A percentile compares a stretch with the other conserved stretches of the same genome.
Conservation (phyloP, 2,797 vertebrate genomes). For the Paedocypris micromegethes region DNA sequence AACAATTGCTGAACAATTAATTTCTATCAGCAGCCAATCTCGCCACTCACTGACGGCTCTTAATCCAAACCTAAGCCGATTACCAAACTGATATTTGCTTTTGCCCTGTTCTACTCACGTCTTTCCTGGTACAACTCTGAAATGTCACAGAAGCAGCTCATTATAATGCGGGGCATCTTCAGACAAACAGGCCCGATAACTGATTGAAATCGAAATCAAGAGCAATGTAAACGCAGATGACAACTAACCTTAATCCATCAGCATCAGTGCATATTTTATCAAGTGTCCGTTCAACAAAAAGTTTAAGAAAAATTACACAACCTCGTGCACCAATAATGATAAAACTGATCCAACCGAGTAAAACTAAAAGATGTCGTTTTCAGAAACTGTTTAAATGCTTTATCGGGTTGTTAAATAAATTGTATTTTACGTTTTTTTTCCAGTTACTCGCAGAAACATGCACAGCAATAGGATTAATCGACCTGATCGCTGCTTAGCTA, state of each 20-base stretch:
- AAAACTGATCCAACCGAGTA: too few species aligned
- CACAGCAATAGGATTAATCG: too few species aligned
- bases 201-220: conserved; percentile 37
- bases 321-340: too few species aligned
- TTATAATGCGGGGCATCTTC: conserved; percentile 44
- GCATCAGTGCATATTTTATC: not conserved
- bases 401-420: too few species aligned
- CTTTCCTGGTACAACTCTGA: conserved; percentile 30
- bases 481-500: too few species aligned
- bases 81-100: conserved; percentile 54
- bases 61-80: conserved; percentile 51
- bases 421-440: too few species aligned
- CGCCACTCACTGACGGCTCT: conserved; percentile 36
- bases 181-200: conserved; percentile 30
- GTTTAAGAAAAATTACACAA: too few species aligned
- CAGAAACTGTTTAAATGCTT: too few species aligned
- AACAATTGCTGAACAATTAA: conserved; percentile 40
- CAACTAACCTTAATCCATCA: conserved; percentile 10
- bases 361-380: too few species aligned
- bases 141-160: conserved; percentile 44
- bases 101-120: conserved; percentile 38
- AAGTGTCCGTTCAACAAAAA: not conserved
- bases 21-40: conserved; percentile 27
- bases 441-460: too few species aligned
- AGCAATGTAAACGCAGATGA: not conserved